Evolutionary conservation across 2,888 invertebrate species (phyloP), one percentile per base, ranked within the genome.

Genomic region (Drosophila diplacantha): DNA sequence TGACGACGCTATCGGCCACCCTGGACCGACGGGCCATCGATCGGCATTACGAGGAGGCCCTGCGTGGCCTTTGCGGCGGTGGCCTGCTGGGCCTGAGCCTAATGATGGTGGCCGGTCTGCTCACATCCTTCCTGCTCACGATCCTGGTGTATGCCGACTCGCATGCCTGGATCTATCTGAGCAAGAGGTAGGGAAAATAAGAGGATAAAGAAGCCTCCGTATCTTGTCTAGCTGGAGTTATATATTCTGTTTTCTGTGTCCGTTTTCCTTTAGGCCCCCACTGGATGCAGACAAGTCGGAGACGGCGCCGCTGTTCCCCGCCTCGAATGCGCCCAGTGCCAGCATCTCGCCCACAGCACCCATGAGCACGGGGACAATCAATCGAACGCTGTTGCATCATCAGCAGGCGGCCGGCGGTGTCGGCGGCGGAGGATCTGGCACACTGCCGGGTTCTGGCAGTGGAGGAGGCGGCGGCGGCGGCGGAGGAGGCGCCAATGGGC

Each of bases 121-220:
- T 94, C 29, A 94, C 96, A 52, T 97, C 97, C 24, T 91, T 98
- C 75, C 91, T 97, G 76, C 93, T 98, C 88, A 97, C 97, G 1
- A 92, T 96, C 55, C 92, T 97, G 41, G 97, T 97, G 50, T 95
- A 97, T 90, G 93, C 97, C 59, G 96, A 97, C 86, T 97, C 97
- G 8, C 97, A 97, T 87, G 96, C 97, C 29, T 98, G 98, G 97
- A 97, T 97, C 85, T 96, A 97, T 87, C 94, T 97, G 73, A 93
- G 94, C 85, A 96, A 95, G 87, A 94, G 94, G 96, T 96, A 88
- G 90, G 70, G 57, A 6, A 9, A 31, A 38, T 12, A 14, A 3
- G 6, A 31, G 3, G 6, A 31, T 1, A 12, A 4, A 31, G 11
- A 11, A 29, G 29, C 20, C 3, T 3, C 3, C n/a, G n/a, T n/a